Conservation (phyloP, 2,888 invertebrate species). For the Lasioglossum morio region DNA sequence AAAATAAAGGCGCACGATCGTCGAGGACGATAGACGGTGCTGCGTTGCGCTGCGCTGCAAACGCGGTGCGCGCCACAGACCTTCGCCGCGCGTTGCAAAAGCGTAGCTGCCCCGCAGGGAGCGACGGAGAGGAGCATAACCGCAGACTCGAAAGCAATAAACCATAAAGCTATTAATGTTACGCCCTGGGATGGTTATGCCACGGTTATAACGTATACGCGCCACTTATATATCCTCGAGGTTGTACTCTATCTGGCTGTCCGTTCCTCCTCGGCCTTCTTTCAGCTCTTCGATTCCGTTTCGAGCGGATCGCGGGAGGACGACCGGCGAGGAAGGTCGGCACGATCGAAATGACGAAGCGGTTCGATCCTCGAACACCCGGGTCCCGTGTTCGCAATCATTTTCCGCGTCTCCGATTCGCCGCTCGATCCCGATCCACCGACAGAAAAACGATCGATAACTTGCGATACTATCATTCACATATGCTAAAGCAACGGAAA, state of each 20-base stretch:
- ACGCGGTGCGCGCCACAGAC: not conserved
- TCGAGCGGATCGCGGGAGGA: not conserved
- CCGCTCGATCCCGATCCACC: not conserved
- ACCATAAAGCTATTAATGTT: slow-evolving; percentile 81
- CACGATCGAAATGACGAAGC: slow-evolving; percentile 60
- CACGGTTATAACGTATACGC: slow-evolving; percentile 71
- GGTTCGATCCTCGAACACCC: slow-evolving; percentile 23
- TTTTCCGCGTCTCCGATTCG: slow-evolving; percentile 24
- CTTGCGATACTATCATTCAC: not conserved
- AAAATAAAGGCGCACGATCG: slow-evolving; percentile 34
- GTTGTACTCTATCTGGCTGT: slow-evolving; percentile 51
- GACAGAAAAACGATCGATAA: not conserved
- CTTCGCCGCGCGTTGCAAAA: slow-evolving; percentile 51
- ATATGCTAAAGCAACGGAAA: not conserved
- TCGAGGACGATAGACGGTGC: slow-evolving; percentile 18
- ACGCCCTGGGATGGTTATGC: slow-evolving; percentile 75
- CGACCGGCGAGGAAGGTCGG: slow-evolving; percentile 19
- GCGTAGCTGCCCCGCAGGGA: slow-evolving; percentile 68
- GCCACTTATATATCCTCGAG: slow-evolving; percentile 59
- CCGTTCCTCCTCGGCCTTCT: slow-evolving; percentile 49
- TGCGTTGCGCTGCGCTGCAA: slow-evolving; percentile 23
- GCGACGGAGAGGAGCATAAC: slow-evolving; percentile 72
- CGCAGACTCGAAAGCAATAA: slow-evolving; percentile 78
- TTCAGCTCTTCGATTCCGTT: slow-evolving; percentile 64
- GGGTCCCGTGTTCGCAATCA: slow-evolving; percentile 30